phyloP scores from a whole-genome alignment of 2,113 vertebrate species.

The Cacatua alba region DNA sequence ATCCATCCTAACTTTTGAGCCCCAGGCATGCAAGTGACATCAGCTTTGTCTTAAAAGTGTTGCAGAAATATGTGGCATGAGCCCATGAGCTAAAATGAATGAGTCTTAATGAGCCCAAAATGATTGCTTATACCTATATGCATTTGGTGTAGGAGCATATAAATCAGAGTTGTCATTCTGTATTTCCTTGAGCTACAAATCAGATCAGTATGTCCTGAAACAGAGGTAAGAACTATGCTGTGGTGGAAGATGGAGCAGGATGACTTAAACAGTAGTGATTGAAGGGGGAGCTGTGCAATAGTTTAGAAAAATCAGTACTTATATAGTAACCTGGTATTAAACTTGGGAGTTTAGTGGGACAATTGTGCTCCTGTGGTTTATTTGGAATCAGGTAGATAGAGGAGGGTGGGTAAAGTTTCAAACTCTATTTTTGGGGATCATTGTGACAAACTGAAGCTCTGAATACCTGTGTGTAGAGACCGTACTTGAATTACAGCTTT shows the following conservation, averaged over 20 bases:
- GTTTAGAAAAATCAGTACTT: not conserved
- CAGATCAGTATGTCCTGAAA: not conserved
- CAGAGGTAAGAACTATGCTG: not conserved
- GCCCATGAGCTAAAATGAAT: not conserved
- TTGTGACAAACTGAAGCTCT: not conserved
- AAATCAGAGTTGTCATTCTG: not conserved
- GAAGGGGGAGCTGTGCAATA: not conserved
- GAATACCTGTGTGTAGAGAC: not conserved
- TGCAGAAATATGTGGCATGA: not conserved
- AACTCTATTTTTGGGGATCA: not conserved
- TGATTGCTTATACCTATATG: not conserved
- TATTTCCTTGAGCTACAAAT: not conserved
- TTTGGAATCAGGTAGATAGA: not conserved
- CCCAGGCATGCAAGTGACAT: not conserved
- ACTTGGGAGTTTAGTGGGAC: not conserved
- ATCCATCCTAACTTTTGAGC: not conserved
- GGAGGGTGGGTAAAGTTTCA: not conserved
- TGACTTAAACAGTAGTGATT: not conserved
- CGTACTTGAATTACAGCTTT: not conserved
- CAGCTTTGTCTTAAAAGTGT: not conserved
- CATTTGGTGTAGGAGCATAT: not conserved
- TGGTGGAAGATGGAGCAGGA: not conserved
- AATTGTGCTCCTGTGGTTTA: not conserved
- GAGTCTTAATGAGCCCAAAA: not conserved
- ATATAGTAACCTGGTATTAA: not conserved